Evolutionary conservation across 2,797 vertebrate species (phyloP).

Genomic region (Cyprinella venusta): DNA sequence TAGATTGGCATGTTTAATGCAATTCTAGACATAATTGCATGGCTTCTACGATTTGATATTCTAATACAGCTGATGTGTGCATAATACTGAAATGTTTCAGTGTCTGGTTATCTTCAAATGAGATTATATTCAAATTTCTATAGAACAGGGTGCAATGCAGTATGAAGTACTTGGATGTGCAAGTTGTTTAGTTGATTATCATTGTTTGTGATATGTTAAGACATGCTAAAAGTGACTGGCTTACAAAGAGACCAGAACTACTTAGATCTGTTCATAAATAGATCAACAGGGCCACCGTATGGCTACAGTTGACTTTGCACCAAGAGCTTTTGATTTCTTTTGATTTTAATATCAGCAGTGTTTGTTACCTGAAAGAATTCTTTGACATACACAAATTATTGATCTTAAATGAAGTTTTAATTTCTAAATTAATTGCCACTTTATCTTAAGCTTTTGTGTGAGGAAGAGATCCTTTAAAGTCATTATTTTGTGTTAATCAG

Average conservation of each 20-base stretch:
- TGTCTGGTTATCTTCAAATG: neutral
- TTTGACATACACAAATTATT: neutral
- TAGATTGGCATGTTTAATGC: neutral
- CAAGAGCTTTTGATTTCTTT: neutral
- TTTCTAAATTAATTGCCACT: neutral
- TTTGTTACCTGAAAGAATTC: neutral
- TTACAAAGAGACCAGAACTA: neutral
- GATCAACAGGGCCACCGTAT: slow-evolving; percentile 8
- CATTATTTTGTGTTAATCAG: neutral
- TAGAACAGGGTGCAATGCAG: neutral
- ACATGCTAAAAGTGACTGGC: neutral
- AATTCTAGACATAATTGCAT: neutral
- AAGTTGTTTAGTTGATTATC: neutral
- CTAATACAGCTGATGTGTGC: neutral
- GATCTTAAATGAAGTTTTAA: neutral
- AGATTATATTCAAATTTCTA: slow-evolving; percentile 5
- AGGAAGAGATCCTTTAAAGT: neutral
- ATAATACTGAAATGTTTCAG: neutral
- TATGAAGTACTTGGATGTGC: neutral
- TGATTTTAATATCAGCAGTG: neutral
- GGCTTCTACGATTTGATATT: neutral
- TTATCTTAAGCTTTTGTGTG: neutral
- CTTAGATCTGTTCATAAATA: neutral
- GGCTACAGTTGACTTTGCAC: slow-evolving; percentile 21
- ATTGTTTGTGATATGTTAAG: slow-evolving; percentile 3